Evolutionary conservation across 2,888 invertebrate genomes (phyloP), one percentile per base, ranked within the genome.

Genomic region (Muscina levida): DNA sequence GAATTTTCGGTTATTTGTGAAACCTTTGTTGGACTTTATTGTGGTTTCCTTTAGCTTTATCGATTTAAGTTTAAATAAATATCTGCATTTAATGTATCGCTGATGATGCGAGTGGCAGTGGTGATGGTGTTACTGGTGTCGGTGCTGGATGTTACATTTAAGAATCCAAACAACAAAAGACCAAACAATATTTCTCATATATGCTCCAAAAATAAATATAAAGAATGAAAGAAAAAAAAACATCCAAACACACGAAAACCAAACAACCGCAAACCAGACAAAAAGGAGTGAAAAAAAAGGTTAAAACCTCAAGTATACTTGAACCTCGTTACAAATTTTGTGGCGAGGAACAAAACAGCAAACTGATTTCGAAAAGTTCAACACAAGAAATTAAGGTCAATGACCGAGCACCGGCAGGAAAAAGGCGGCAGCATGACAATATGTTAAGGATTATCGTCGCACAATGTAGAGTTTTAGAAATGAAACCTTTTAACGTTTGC

Each of bases 51-150:
- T 13, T 2, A 44, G 2, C 44, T n/a, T 44, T 44, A 44, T 44
- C n/a, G 24, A 22, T 53, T 53, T 53, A 24, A 42, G 15, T 42
- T 62, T 62, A 62, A 62, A 62, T 67, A 68, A 72, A 77, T 77
- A 77, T 72, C 59, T 65, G 56, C 53, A 74, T 72, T 72, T 77
- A 77, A 77, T 77, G 68, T 68, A n/a, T 66, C 44, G 31, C 37
- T 75, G 31, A 8, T 51, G 57, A 66, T 68, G 68, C n/a, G 19
- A 77, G 57, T 68, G 72, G 57, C 46, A 13, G 22, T 6, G 17
- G 11, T 53, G 53, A 19, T 53, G 24, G 53, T 22, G 53, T 15
- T 19, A 13, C 8, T 51, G 17, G 51, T 51, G 15, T n/a, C 15
- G 15, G 51, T 17, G 51, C 10, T 51, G 13, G 4, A 4, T 53